phyloP scores from a whole-genome alignment of 2,888 invertebrate species.

The Parapristionchus giblindavisi region DNA sequence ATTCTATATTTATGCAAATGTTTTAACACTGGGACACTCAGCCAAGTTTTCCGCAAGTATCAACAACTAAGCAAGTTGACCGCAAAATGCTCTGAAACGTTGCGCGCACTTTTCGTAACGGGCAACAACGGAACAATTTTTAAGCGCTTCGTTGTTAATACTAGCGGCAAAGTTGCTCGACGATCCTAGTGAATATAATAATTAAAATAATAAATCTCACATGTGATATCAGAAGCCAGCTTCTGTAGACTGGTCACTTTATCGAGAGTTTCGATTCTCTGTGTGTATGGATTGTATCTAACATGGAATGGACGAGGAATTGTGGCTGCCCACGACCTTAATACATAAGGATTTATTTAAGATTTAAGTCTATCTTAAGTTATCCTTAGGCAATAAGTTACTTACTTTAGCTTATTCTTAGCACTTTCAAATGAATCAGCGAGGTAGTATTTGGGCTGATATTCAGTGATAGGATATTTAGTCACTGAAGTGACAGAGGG shows the following conservation, averaged over 20 bases:
- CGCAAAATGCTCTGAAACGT: too few species aligned
- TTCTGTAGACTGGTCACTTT: constrained; percentile 87
- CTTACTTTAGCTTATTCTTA: constrained; percentile 93
- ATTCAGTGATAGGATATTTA: constrained; percentile 95
- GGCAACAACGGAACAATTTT: too few species aligned
- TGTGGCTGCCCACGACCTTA: constrained; percentile 87
- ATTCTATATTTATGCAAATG: too few species aligned
- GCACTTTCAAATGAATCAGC: constrained; percentile 95
- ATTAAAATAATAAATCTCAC: too few species aligned
- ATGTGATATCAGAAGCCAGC: constrained; percentile 76
- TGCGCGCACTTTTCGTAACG: too few species aligned
- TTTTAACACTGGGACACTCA: too few species aligned
- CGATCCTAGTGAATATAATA: too few species aligned
- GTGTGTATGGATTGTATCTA: constrained; percentile 91
- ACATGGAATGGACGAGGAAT: constrained; percentile 96
- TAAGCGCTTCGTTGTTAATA: too few species aligned
- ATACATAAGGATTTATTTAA: background rate
- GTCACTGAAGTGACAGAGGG: constrained; percentile 86
- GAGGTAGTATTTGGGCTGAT: constrained; percentile 94
- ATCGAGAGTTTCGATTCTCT: constrained; percentile 89
- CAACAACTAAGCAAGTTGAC: too few species aligned
- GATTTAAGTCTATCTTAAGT: background rate
- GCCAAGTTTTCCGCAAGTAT: too few species aligned
- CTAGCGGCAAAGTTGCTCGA: too few species aligned
- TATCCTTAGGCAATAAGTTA: background rate